Percentiles rank a stretch among this genome's conserved stretches.
Conservation (phyloP, 1,140 invertebrate species). For the Sitodiplosis mosellana region DNA sequence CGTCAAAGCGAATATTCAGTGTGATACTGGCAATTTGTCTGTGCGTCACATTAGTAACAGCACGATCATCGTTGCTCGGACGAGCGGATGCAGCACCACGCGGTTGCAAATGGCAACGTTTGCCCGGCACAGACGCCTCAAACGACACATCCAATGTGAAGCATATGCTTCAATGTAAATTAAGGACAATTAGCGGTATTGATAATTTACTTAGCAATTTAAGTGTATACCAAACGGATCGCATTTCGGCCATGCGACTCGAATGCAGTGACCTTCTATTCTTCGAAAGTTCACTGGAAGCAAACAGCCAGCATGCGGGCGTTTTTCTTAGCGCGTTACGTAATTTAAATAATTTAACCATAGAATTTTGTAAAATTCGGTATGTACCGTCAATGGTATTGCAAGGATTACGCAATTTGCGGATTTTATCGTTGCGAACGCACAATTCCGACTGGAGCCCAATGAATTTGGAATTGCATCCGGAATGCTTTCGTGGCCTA, state of each 20-base stretch:
- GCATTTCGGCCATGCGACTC: conserved; percentile 43
- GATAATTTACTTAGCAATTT: conserved; percentile 48
- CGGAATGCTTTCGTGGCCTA: conserved; percentile 47
- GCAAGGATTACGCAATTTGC: conserved; percentile 41
- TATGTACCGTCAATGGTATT: conserved; percentile 49
- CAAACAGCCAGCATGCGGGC: conserved; percentile 28
- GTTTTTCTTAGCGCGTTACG: conserved; percentile 37
- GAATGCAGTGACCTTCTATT: conserved; percentile 65
- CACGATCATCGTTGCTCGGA: conserved; percentile 17
- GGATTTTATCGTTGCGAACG: conserved; percentile 46
- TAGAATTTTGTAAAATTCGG: conserved; percentile 64
- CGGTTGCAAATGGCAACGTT: conserved; percentile 46
- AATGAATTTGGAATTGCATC: conserved; percentile 53
- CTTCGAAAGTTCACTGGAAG: conserved; percentile 52
- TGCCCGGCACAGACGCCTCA: conserved; percentile 30
- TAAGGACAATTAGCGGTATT: conserved; percentile 50
- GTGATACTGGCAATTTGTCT: no score
- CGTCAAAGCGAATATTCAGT: no score
- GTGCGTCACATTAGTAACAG: neutral
- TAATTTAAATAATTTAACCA: conserved; percentile 37
- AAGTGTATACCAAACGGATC: conserved; percentile 38
- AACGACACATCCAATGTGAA: conserved; percentile 24
- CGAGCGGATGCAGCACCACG: conserved; percentile 35
- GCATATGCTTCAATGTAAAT: conserved; percentile 38
- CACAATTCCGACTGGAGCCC: conserved; percentile 65